A percentile compares a stretch with the other conserved stretches of the same genome.
Evolutionary conservation across 2,113 vertebrate genomes (phyloP).

Genomic region (Litocranius walleri): DNA sequence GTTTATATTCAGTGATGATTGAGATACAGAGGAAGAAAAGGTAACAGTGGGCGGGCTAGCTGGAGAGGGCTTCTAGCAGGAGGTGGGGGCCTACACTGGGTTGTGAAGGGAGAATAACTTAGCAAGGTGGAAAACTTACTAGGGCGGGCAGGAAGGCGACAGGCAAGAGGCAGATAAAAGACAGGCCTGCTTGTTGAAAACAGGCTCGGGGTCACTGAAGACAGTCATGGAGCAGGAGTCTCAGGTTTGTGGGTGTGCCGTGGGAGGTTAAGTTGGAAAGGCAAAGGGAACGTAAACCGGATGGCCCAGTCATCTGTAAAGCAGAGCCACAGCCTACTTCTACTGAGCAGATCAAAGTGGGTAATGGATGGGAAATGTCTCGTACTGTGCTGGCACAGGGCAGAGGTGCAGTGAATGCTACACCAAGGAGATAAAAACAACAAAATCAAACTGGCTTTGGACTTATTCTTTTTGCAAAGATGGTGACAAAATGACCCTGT

Average conservation of each 20-base stretch:
- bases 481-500: neutral
- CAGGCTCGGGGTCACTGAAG: neutral
- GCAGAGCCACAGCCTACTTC: neutral
- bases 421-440: neutral
- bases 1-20: neutral
- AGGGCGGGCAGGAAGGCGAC: neutral
- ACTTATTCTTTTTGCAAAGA: neutral
- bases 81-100: neutral
- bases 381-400: neutral
- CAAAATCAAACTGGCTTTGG: neutral
- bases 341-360: neutral
- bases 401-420: neutral
- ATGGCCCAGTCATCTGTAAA: neutral
- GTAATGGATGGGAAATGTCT: neutral
- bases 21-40: neutral
- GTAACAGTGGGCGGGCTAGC: neutral
- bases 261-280: conserved; percentile 20
- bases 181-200: neutral
- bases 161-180: neutral
- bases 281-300: neutral
- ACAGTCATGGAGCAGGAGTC: neutral
- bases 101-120: neutral
- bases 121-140: neutral
- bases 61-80: neutral
- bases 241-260: neutral